These are phyloP conservation scores for Tragelaphus buxtoni DNA, from an alignment of 2,113 vertebrate genomes.

Conservation along the genomic window DNA sequence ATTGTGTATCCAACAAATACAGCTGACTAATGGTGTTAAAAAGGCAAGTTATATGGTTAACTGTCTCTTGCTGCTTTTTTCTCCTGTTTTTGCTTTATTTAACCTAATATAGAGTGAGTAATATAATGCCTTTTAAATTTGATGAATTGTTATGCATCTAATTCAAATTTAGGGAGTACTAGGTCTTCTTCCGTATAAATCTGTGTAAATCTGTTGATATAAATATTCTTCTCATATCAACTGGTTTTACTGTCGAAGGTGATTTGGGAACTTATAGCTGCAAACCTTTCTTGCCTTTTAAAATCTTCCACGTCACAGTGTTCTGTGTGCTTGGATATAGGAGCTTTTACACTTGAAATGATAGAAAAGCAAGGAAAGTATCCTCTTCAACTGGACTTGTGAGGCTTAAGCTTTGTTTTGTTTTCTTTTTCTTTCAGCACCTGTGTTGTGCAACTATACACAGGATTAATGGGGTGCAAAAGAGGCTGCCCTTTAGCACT, in stretches of 20 bases:
- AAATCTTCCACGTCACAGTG: neutral
- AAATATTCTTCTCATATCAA: neutral
- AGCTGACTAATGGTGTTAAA: neutral
- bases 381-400: slow-evolving; percentile 18
- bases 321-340: slow-evolving; percentile 23
- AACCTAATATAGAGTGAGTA: neutral
- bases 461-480: neutral
- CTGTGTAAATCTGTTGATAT: neutral
- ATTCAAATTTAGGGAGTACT: neutral
- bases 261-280: neutral
- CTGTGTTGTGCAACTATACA: neutral
- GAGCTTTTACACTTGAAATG: slow-evolving; percentile 44
- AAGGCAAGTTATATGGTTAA: neutral
- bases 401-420: neutral
- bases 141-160: neutral
- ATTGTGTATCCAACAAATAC: neutral
- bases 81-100: neutral
- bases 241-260: neutral
- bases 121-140: slow-evolving; percentile 10
- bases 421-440: neutral
- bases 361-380: neutral
- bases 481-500: neutral
- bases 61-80: neutral
- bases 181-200: neutral
- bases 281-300: slow-evolving; percentile 12